Conservation (phyloP, 2,113 vertebrate species). For the Turdus rufiventris region DNA sequence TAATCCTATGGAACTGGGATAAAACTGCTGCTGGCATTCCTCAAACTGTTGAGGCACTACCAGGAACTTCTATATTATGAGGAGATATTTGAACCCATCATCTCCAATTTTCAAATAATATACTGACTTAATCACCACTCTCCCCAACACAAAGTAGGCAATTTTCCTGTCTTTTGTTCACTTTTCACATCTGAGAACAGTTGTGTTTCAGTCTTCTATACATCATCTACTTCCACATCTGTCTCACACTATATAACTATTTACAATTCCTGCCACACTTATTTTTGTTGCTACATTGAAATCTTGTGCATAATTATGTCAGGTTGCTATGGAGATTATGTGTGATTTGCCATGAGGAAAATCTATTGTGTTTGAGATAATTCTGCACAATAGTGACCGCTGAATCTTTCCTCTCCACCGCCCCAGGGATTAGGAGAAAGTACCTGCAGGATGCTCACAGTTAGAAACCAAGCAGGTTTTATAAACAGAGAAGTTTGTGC, state of each 20-base stretch:
- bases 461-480: constrained; percentile 4
- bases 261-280: constrained; percentile 46
- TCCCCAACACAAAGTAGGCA: constrained; percentile 19
- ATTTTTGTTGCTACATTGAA: constrained; percentile 57
- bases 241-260: constrained; percentile 6
- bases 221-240: constrained; percentile 47
- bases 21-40: constrained; percentile 13
- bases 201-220: constrained; percentile 20
- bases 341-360: constrained; percentile 73
- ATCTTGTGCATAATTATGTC: constrained; percentile 66
- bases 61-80: not conserved
- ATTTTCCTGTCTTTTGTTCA: constrained; percentile 21
- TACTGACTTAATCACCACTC: constrained; percentile 23
- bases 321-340: constrained; percentile 74
- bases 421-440: not conserved
- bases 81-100: not conserved
- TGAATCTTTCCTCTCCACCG: not conserved
- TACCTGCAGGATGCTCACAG: constrained; percentile 40
- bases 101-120: constrained; percentile 25
- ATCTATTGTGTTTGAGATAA: constrained; percentile 66
- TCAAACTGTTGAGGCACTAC: not conserved
- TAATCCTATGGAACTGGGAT: not conserved
- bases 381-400: constrained; percentile 55
- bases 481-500: not conserved
- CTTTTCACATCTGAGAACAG: constrained; percentile 31